Evolutionary conservation across 2,113 vertebrate species (phyloP).

Genomic region (Ginglymostoma cirratum): DNA sequence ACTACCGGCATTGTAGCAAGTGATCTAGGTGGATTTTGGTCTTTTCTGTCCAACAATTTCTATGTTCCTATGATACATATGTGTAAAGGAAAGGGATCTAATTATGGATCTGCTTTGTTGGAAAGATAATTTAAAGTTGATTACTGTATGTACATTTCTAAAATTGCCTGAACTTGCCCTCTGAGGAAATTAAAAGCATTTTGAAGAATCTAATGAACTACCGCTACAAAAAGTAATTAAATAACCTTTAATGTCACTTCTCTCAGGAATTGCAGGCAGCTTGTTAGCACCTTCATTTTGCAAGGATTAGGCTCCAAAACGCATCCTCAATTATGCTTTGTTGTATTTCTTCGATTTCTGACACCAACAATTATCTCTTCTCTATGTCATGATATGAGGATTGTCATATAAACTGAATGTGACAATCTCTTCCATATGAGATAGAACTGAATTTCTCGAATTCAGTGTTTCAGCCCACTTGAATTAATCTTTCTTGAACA

Average conservation of each 20-base stretch:
- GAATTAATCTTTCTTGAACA: not conserved
- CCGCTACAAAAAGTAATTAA: constrained; percentile 4
- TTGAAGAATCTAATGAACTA: constrained; percentile 28
- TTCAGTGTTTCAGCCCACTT: not conserved
- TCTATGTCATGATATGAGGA: not conserved
- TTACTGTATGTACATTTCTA: constrained; percentile 14
- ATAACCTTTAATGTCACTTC: constrained; percentile 11
- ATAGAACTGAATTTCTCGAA: not conserved
- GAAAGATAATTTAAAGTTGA: constrained; percentile 1
- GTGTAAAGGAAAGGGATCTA: not conserved
- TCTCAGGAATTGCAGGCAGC: not conserved
- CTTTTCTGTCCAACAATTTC: not conserved
- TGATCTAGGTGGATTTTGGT: not conserved
- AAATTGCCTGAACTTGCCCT: constrained; percentile 17
- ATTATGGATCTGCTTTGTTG: not conserved
- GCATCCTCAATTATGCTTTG: constrained; percentile 2
- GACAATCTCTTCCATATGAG: not conserved
- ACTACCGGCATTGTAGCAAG: not conserved
- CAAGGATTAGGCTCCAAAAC: not conserved
- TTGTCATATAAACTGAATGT: not conserved
- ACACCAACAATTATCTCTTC: not conserved
- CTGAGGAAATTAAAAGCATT: constrained; percentile 20
- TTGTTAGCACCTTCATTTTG: constrained; percentile 29
- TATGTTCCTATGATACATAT: not conserved
- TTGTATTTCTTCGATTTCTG: not conserved